Percentiles rank a stretch among this genome's conserved stretches.
These are phyloP conservation scores for Drosophila paramelanica DNA, from an alignment of 2,888 invertebrate species.

Conservation along the genomic window DNA sequence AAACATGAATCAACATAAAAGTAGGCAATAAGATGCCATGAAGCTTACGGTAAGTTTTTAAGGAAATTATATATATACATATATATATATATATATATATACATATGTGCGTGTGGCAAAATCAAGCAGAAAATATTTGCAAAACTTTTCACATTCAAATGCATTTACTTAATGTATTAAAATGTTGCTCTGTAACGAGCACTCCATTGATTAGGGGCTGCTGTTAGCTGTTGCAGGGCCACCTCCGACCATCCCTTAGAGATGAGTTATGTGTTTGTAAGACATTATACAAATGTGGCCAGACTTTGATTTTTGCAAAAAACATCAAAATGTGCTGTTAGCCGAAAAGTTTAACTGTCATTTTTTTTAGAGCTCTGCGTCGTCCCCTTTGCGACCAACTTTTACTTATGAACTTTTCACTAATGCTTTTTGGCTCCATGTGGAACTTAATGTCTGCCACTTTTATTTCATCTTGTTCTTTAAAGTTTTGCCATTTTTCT, in stretches of 20 bases:
- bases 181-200: constrained; percentile 45
- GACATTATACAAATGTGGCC: constrained; percentile 65
- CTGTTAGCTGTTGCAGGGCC: not conserved
- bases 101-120: constrained; percentile 29
- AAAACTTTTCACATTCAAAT: constrained; percentile 71
- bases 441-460: constrained; percentile 67
- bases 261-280: constrained; percentile 54
- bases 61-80: not conserved
- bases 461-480: constrained; percentile 64
- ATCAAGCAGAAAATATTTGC: constrained; percentile 58
- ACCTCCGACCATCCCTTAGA: not conserved
- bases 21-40: constrained; percentile 44
- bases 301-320: constrained; percentile 60
- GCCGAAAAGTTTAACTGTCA: constrained; percentile 70
- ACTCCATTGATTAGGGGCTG: constrained; percentile 37
- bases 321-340: constrained; percentile 43
- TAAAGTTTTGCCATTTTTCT: constrained; percentile 77
- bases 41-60: constrained; percentile 41
- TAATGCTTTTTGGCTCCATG: constrained; percentile 60
- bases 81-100: not conserved
- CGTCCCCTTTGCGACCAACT: constrained; percentile 37
- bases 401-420: constrained; percentile 74
- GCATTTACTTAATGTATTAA: constrained; percentile 77
- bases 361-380: constrained; percentile 53
- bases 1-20: constrained; percentile 38